Percentiles rank a stretch among this genome's conserved stretches.
phyloP scores from a whole-genome alignment of 2,888 invertebrate species.

The Polydrusus tereticollis region DNA sequence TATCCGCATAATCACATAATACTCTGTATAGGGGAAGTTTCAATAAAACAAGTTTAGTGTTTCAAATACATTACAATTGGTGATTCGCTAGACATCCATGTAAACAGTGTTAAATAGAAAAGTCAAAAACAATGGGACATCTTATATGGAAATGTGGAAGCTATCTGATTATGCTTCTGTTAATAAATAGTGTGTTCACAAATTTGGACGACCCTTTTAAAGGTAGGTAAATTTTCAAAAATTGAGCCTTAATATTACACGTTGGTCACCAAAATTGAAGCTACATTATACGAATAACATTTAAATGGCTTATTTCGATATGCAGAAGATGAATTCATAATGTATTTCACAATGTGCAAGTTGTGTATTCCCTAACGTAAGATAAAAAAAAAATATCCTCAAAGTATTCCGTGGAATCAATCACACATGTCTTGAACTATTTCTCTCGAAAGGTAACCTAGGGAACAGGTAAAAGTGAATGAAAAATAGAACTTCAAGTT shows the following conservation, averaged over 20 bases:
- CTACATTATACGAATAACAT: too few relatives aligned
- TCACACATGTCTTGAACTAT: too few relatives aligned
- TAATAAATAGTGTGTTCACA: background rate
- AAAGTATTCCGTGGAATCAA: too few relatives aligned
- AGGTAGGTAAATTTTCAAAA: background rate
- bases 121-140: background rate
- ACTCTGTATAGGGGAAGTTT: background rate
- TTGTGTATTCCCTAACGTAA: too few relatives aligned
- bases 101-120: background rate
- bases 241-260: background rate
- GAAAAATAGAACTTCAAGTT: too few relatives aligned
- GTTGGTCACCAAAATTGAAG: too few relatives aligned
- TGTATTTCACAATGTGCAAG: too few relatives aligned
- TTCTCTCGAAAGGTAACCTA: too few relatives aligned
- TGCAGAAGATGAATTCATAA: too few relatives aligned
- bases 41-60: background rate
- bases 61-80: background rate
- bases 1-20: background rate
- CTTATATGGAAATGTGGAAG: background rate
- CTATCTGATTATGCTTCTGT: background rate
- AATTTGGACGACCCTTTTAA: background rate
- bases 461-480: too few relatives aligned
- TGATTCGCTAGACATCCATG: background rate
- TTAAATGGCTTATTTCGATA: too few relatives aligned
- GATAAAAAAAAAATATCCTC: too few relatives aligned